These are phyloP conservation scores for Brachyrhaphis roseni DNA, from an alignment of 2,797 vertebrate species.

Conservation along the genomic window DNA sequence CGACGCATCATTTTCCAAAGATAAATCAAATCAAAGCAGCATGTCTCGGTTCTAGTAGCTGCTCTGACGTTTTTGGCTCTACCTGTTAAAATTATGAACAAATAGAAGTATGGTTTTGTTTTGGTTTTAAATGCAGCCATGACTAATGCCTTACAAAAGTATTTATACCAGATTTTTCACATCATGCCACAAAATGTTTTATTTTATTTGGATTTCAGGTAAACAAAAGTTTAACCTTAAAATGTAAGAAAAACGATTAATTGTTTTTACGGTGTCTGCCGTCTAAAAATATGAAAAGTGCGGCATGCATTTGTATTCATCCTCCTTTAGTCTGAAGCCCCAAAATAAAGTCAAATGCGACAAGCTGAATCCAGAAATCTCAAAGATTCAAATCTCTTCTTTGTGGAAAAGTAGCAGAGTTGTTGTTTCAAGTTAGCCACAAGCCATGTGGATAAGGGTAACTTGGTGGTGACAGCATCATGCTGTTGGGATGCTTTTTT, in stretches of 20 bases:
- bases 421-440: not conserved
- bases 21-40: slow-evolving; percentile 17
- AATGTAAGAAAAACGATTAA: not conserved
- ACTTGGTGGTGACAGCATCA: not conserved
- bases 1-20: slow-evolving; percentile 18
- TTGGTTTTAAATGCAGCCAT: not conserved
- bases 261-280: not conserved
- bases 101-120: not conserved
- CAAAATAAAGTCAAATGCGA: not conserved
- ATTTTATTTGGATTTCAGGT: not conserved
- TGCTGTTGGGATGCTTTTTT: not conserved
- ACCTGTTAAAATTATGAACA: not conserved
- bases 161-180: not conserved
- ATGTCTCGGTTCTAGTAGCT: not conserved
- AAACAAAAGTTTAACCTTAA: not conserved
- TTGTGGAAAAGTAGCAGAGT: not conserved
- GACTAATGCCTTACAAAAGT: not conserved
- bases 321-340: not conserved
- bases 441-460: too few relatives aligned
- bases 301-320: not conserved
- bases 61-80: slow-evolving; percentile 5
- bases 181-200: not conserved
- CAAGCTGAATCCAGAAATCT: not conserved
- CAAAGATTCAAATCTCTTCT: not conserved
- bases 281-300: not conserved